These are phyloP conservation scores for Polypterus bichir DNA, from an alignment of 2,113 vertebrate species.

Conservation along the genomic window DNA sequence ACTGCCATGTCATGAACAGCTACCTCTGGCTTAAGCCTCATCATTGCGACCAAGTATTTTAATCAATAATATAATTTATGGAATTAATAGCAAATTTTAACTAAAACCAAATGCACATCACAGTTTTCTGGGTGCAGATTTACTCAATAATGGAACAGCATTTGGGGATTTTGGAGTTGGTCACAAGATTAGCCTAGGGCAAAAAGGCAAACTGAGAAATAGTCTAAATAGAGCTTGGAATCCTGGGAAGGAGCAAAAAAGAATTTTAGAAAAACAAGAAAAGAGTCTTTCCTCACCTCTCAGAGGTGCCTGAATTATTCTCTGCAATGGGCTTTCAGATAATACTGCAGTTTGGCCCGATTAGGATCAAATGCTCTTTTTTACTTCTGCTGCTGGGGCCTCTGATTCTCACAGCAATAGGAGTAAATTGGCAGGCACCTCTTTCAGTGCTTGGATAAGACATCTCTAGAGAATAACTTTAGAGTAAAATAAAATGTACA, in stretches of 20 bases:
- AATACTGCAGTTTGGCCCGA: slow-evolving; percentile 46
- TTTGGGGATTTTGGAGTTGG: slow-evolving; percentile 14
- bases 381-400: slow-evolving; percentile 51
- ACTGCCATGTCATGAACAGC: too few species aligned
- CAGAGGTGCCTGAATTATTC: slow-evolving; percentile 27
- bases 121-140: too few species aligned
- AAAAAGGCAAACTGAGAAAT: slow-evolving; percentile 15
- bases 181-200: slow-evolving; percentile 3
- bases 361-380: slow-evolving; percentile 63
- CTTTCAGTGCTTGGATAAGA: slow-evolving; percentile 65
- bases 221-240: slow-evolving; percentile 14
- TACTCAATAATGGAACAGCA: not conserved
- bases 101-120: too few species aligned
- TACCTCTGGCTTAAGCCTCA: too few species aligned
- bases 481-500: slow-evolving; percentile 57
- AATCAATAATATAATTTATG: too few species aligned
- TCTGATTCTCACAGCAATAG: slow-evolving; percentile 62
- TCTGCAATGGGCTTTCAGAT: slow-evolving; percentile 41
- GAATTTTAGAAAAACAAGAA: slow-evolving; percentile 1
- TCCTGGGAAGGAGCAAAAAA: slow-evolving; percentile 17
- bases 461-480: slow-evolving; percentile 53
- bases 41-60: too few species aligned
- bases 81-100: too few species aligned
- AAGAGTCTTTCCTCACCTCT: slow-evolving; percentile 22
- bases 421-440: slow-evolving; percentile 72